A percentile compares a stretch with the other conserved stretches of the same genome.
phyloP scores from a whole-genome alignment of 1,140 invertebrate species.

The Drosophila albomicans region DNA sequence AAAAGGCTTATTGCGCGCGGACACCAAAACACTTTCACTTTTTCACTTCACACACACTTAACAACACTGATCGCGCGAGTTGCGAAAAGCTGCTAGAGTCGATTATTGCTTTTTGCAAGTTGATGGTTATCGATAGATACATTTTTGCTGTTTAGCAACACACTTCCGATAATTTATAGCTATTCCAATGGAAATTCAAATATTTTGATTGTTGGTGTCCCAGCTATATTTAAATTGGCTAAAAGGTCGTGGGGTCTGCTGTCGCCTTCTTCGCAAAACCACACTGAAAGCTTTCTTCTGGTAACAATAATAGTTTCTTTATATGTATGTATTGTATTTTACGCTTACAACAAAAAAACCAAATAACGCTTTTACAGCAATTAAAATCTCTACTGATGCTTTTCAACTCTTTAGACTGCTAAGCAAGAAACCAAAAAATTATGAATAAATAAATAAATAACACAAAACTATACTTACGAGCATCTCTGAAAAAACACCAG shows the following conservation, averaged over 20 bases:
- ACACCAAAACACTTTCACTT: constrained; percentile 4
- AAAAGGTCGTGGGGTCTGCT: constrained; percentile 48
- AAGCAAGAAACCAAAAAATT: constrained; percentile 51
- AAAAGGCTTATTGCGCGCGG: neutral
- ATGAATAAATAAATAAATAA: constrained; percentile 6
- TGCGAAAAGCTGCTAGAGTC: neutral
- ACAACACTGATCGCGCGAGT: constrained; percentile 14
- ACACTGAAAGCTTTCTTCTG: constrained; percentile 80
- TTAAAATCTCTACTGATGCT: constrained; percentile 68
- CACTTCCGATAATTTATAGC: neutral
- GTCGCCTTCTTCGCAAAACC: constrained; percentile 66
- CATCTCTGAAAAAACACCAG: constrained; percentile 20
- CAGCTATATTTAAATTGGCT: constrained; percentile 5
- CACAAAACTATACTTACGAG: constrained; percentile 15
- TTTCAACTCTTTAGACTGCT: constrained; percentile 75
- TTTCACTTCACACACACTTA: neutral
- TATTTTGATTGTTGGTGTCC: constrained; percentile 9
- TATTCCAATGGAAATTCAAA: neutral
- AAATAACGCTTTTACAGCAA: constrained; percentile 72
- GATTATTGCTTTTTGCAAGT: neutral
- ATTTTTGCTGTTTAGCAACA: neutral
- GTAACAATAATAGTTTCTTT: constrained; percentile 84
- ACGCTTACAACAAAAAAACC: constrained; percentile 46
- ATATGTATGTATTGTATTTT: constrained; percentile 58
- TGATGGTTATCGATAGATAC: neutral